Evolutionary conservation across 2,888 invertebrate genomes (phyloP), one percentile per base, ranked within the genome.

Genomic region (Sarcophaga variegata): DNA sequence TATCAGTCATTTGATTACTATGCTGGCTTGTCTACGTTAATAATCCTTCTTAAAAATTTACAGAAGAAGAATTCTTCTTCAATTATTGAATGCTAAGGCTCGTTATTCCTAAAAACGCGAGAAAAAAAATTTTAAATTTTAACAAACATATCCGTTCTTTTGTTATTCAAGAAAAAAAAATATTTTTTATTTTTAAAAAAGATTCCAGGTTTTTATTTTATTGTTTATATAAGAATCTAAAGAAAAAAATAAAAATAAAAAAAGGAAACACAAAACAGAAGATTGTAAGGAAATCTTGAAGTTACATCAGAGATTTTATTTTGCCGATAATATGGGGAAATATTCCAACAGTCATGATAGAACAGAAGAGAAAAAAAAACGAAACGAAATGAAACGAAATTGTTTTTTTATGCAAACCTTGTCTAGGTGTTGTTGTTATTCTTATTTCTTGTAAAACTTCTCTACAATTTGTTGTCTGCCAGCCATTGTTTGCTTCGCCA

Each of bases 241-340:
- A 66, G 25, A 22, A 14, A 59, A 22, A 22, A 63, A 74, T 22
- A 59, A 63, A 74, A 63, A 74, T 22, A 63, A 54, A 84, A 81
- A 81, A 37, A 10, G 37, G 37, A 37, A 37, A 37, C 37, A 37
- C 12, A 54, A 4, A 54, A 54, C 12, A 54, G 14, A 54, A 54
- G 17, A 54, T 66, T 10, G 37, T 77, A 60, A 72, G 62, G 64
- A 85, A 81, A 80, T 86, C 77, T 83, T 77, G n/a, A 77, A 81
- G 77, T 86, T 81, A 75, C 67, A 86, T 86, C 86, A 83, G 86
- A 83, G 86, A 86, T 86, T 47, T 74, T 60, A 59, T 81, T 75
- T 78, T 20, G 63, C 69, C 67, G 81, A 83, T 76, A 79, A 63
- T 67, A 45, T 17, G 37, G 37, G 17, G 54, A 54, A 54, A 54